These are phyloP conservation scores for Andrena camellia DNA, from an alignment of 2,888 invertebrate species.

Conservation along the genomic window DNA sequence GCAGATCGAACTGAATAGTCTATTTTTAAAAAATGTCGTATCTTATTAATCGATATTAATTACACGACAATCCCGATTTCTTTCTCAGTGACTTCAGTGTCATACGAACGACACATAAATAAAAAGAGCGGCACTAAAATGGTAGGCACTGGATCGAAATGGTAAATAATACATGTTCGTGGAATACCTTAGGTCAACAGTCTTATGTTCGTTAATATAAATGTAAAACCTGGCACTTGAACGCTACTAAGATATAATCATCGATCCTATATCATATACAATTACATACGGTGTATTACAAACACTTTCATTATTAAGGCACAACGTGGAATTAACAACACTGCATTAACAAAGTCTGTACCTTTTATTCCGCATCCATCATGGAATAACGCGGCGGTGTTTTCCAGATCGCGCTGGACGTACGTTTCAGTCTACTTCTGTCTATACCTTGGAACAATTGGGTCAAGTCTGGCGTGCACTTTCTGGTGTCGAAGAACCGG, in stretches of 20 bases:
- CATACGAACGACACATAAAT: slow-evolving; percentile 27
- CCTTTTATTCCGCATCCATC: slow-evolving; percentile 76
- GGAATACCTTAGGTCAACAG: slow-evolving; percentile 1
- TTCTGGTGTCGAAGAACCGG: slow-evolving; percentile 86
- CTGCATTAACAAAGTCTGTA: slow-evolving; percentile 19
- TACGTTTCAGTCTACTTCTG: slow-evolving; percentile 88
- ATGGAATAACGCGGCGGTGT: slow-evolving; percentile 89
- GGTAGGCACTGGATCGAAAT: background rate
- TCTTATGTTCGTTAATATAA: slow-evolving; percentile 28
- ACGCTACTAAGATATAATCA: slow-evolving; percentile 14
- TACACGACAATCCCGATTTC: background rate
- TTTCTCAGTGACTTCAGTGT: background rate
- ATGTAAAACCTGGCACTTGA: slow-evolving; percentile 13
- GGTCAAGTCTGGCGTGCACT: slow-evolving; percentile 88
- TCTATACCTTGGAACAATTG: slow-evolving; percentile 90
- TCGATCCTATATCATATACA: slow-evolving; percentile 34
- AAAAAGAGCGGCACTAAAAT: background rate
- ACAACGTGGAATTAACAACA: slow-evolving; percentile 45
- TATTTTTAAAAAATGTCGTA: slow-evolving; percentile 31
- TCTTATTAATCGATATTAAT: slow-evolving; percentile 21
- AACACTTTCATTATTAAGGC: slow-evolving; percentile 7
- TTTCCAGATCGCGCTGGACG: slow-evolving; percentile 92
- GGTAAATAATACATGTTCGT: background rate
- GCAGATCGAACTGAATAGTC: slow-evolving; percentile 12
- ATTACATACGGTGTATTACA: slow-evolving; percentile 12